Evolutionary conservation across 64 coral and sea anemone genomes (phyloP).

Genomic region (Porites lutea): DNA sequence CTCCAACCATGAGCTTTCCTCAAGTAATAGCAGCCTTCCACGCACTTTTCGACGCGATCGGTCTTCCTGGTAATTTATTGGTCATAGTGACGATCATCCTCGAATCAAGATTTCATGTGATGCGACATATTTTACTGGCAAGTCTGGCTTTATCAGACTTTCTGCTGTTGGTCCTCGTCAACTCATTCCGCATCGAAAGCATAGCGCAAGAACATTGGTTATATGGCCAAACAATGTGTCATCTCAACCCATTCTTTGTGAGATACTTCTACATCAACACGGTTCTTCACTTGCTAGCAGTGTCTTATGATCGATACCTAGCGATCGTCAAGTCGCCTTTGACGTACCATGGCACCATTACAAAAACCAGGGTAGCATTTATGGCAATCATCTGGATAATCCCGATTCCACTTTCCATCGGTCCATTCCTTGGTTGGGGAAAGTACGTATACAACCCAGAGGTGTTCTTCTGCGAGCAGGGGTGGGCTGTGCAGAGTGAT

Average conservation of each 20-base stretch:
- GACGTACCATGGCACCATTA: neutral
- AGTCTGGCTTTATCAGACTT: neutral
- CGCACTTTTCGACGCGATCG: neutral
- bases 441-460: neutral
- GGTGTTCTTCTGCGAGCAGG: neutral
- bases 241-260: neutral
- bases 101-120: neutral
- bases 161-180: neutral
- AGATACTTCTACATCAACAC: conserved; percentile 5
- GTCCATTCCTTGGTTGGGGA: neutral
- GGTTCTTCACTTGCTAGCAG: conserved; percentile 4
- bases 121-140: neutral
- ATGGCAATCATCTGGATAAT: conserved; percentile 9
- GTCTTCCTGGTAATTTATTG: neutral
- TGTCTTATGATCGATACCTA: neutral
- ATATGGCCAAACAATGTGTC: neutral
- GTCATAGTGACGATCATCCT: neutral
- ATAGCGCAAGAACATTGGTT: conserved; percentile 1
- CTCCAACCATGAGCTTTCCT: neutral
- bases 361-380: neutral
- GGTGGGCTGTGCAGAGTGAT: neutral
- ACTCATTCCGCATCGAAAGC: conserved; percentile 16
- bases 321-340: neutral
- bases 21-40: neutral
- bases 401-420: neutral